Evolutionary conservation across 1,140 invertebrate genomes (phyloP).

Genomic region (Kradibia gibbosae): DNA sequence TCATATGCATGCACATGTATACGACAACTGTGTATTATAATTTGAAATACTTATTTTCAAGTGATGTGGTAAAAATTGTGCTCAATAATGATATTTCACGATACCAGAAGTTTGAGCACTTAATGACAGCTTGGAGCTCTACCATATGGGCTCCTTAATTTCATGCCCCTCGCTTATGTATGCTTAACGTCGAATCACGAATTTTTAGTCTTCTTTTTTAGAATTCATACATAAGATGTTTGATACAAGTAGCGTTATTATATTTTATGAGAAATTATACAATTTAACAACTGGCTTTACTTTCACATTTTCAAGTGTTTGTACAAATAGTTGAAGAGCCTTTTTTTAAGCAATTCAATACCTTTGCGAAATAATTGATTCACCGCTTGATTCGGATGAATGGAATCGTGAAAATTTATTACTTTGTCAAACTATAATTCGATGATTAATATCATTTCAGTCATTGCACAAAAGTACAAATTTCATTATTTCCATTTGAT

Average conservation of each 20-base stretch:
- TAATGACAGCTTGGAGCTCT: neutral
- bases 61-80: neutral
- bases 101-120: neutral
- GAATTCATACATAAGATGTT: neutral
- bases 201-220: neutral
- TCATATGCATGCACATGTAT: neutral
- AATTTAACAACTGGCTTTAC: neutral
- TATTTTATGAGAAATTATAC: neutral
- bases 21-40: neutral
- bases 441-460: neutral
- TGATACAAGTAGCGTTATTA: neutral
- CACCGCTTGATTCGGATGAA: neutral
- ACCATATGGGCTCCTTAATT: neutral
- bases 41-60: neutral
- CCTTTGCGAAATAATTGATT: neutral
- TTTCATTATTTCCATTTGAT: neutral
- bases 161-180: neutral
- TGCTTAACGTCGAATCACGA: neutral
- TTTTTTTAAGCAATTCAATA: neutral
- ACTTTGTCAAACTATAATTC: neutral
- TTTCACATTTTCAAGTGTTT: neutral
- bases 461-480: neutral
- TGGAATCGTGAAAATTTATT: neutral
- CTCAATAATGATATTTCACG: neutral
- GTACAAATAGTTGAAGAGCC: neutral